Evolutionary conservation across 2,113 vertebrate genomes (phyloP), one percentile per base, ranked within the genome.

Genomic region (Gnathonemus longibarbis): DNA sequence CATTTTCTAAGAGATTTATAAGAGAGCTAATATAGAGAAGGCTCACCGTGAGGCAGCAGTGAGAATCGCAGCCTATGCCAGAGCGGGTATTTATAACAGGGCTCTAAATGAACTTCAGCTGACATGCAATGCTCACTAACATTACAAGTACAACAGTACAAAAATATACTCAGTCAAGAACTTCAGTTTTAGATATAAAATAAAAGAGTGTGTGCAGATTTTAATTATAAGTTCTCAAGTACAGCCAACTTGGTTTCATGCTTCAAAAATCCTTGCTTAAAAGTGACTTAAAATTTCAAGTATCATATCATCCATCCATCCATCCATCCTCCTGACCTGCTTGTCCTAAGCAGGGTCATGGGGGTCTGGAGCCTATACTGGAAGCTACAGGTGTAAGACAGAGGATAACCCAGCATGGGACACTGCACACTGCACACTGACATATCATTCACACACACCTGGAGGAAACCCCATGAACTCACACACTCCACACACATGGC

Each of bases 1-100:
- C 93, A 89, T 90, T 94, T 93, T 91, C 85, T 27, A 91, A 89
- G 89, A 93, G 92, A 94, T 94, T 94, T 94, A 94, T 89, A n/a
- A 53, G 56, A 66, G 31, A 17, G 83, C 9, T 88, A 48, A 89
- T 35, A n/a, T 89, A 91, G 91, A 90, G 91, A 89, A 87, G 90
- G 90, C 87, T 52, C 27, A 5, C 27, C 62, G 90, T 31, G 77
- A 90, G 58, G 90, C 46, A 87, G 52, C 88, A 13, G 89, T 94
- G 92, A 77, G 74, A 93, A 91, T 93, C 91, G 91, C 42, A 46
- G 27, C n/a, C 39, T 13, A 62, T 53, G 31, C 39, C 50, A 31
- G 62, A 24, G 90, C 48, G 42, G 24, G 80, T 91, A 89, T 90
- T 86, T 91, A 90, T 85, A 66, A 56, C 87, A 17, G 42, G 8